Evolutionary conservation across 1,140 invertebrate species (phyloP).

Genomic region (Mactra quadrangularis): DNA sequence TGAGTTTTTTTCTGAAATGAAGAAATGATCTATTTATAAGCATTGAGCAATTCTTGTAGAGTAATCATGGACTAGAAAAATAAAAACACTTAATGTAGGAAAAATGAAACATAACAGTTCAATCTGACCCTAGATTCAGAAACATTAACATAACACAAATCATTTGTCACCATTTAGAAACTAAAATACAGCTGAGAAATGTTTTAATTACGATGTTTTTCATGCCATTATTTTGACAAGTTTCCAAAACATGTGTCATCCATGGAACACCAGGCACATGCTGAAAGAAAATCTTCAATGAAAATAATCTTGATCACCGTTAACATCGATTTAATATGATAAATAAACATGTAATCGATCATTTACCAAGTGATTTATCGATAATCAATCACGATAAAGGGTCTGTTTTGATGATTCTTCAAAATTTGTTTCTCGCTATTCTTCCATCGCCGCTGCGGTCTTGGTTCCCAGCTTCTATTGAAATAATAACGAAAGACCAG

Average conservation of each 20-base stretch:
- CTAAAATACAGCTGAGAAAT: not conserved
- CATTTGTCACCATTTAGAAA: too few species aligned
- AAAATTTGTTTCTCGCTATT: not conserved
- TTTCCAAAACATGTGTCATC: constrained; percentile 61
- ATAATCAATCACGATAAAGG: constrained; percentile 5
- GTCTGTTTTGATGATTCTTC: constrained; percentile 3
- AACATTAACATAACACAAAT: too few species aligned
- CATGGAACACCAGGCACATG: constrained; percentile 5
- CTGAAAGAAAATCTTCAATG: constrained; percentile 47
- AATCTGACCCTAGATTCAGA: not conserved
- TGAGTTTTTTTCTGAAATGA: too few species aligned
- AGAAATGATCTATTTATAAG: not conserved
- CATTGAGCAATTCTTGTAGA: not conserved
- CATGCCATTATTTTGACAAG: constrained; percentile 31
- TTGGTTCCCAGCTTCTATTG: constrained; percentile 29
- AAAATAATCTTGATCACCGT: constrained; percentile 12
- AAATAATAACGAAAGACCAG: not conserved
- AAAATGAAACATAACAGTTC: not conserved
- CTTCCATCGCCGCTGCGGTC: constrained; percentile 4
- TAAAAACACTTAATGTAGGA: not conserved
- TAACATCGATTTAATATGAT: constrained; percentile 23
- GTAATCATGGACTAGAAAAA: not conserved
- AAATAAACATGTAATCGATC: not conserved
- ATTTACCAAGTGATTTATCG: not conserved
- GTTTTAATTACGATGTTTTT: not conserved